Evolutionary conservation across 1,140 invertebrate species (phyloP).

Genomic region (Stenopsyche tienmushanensis): DNA sequence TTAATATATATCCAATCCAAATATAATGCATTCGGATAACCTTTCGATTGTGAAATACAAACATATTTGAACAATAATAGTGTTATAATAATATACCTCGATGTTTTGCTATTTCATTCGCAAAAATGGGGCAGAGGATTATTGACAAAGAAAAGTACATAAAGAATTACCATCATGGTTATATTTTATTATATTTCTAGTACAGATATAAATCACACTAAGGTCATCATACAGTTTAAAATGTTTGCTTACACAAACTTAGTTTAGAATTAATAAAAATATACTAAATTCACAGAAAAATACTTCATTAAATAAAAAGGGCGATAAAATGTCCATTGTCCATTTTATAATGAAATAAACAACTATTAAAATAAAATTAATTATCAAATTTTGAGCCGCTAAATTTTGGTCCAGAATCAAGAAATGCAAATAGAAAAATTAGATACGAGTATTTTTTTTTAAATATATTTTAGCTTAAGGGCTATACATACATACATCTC

Average conservation of each 20-base stretch:
- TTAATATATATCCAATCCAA: too few species aligned
- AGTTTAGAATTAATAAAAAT: neutral
- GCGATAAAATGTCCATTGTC: neutral
- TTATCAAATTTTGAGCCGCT: conserved; percentile 34
- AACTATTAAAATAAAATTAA: neutral
- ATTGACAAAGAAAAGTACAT: neutral
- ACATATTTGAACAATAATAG: too few species aligned
- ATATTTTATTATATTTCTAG: conserved; percentile 39
- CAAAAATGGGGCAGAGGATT: neutral
- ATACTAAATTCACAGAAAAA: neutral
- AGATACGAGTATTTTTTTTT: conserved; percentile 4
- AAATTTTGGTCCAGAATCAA: conserved; percentile 41
- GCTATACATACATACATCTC: conserved; percentile 12
- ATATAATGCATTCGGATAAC: too few species aligned
- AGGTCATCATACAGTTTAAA: conserved; percentile 21
- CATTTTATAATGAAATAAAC: too few species aligned
- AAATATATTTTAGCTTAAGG: neutral
- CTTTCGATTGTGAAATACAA: too few species aligned
- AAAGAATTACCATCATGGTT: conserved; percentile 28
- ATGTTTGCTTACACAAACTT: conserved; percentile 14
- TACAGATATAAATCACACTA: conserved; percentile 41
- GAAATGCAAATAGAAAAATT: conserved; percentile 27
- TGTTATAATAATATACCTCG: too few species aligned
- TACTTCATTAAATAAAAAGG: neutral
- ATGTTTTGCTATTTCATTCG: too few species aligned